These are phyloP conservation scores for Tineola bisselliella DNA, from an alignment of 2,888 invertebrate genomes.

Conservation along the genomic window DNA sequence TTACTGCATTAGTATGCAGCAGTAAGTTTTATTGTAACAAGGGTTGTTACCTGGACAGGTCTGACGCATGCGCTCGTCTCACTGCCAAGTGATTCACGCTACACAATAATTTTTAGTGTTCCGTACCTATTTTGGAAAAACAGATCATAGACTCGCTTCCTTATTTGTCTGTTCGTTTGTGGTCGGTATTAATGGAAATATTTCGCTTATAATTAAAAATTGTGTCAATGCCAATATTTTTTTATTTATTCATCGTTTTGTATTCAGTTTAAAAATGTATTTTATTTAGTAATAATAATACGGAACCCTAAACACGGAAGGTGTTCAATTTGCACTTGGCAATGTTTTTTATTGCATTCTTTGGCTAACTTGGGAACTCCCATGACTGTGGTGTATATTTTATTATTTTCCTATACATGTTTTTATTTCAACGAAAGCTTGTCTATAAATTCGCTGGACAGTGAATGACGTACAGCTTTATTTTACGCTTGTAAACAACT, in stretches of 20 bases:
- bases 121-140: too few species aligned
- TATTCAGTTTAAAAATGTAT: too few species aligned
- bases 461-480: background rate
- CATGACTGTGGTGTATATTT: background rate
- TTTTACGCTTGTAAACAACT: background rate
- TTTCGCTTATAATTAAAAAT: too few species aligned
- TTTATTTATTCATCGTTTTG: too few species aligned
- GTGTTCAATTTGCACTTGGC: background rate
- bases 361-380: constrained; percentile 6
- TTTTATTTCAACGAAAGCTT: too few species aligned
- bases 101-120: background rate
- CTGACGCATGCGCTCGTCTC: constrained; percentile 5
- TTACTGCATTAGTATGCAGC: background rate
- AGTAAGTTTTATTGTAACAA: background rate
- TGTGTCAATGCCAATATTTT: too few species aligned
- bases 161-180: too few species aligned
- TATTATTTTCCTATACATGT: background rate
- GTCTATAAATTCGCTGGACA: background rate
- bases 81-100: constrained; percentile 3
- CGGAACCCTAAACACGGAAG: too few species aligned
- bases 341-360: background rate
- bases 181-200: too few species aligned
- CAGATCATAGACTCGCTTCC: too few species aligned
- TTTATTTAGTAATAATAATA: too few species aligned
- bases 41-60: background rate